Evolutionary conservation across 2,888 invertebrate species (phyloP), one percentile per base, ranked within the genome.

Genomic region (Sarcophaga carnaria): DNA sequence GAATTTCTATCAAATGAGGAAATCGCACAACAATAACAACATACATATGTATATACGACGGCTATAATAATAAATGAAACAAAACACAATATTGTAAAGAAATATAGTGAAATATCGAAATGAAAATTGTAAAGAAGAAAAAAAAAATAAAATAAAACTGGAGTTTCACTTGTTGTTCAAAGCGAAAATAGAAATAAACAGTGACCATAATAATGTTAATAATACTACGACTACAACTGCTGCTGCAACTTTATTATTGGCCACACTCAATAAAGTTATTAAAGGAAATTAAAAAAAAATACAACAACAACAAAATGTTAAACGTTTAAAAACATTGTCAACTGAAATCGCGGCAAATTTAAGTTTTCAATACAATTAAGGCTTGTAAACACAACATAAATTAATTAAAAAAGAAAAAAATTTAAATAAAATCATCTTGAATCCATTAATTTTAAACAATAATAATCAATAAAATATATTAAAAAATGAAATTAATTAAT

Each of bases 1-100:
- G 90, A 91, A 91, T 89, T 89, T 88, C 86, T 89, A 90, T 89
- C 90, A 90, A 88, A 84, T 87, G 80, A 87, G 87, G 87, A 87
- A 87, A 84, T 87, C 54, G 82, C 67, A 76, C 25, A 79, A 83
- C 76, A 83, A 54, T 17, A 54, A 54, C 54, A 86, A 62, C 37
- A 22, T 20, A 20, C 20, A 20, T 20, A 20, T 20, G 20, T 20
- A 20, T 20, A 37, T 37, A 37, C 37, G 37, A 10, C 3, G 37
- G 8, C 10, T 37, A 37, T 37, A 37, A 37, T 2, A 71, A 20
- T 63, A 75, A 59, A 49, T 17, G 25, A 80, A 72, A 49, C 20
- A 71, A 37, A 80, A 66, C 37, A 74, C 75, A 75, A 22, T 76
- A 45, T 45, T 67, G 45, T 49, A 80, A 64, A 71, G 17, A 60